Percentiles rank a stretch among this genome's conserved stretches.
Evolutionary conservation across 2,113 vertebrate species (phyloP).

Genomic region (Thomomys bottae): DNA sequence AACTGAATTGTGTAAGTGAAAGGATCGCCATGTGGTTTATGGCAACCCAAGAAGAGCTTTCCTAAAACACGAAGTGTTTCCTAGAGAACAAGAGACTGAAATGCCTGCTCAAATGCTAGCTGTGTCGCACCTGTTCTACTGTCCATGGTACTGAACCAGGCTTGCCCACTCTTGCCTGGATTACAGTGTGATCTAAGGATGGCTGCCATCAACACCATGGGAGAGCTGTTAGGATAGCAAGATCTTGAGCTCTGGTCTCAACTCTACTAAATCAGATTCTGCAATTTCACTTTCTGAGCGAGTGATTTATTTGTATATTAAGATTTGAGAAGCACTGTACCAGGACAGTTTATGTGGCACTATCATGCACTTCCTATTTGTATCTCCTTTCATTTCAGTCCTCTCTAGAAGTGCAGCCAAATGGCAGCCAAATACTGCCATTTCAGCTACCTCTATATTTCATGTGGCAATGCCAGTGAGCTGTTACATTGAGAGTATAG

Average conservation of each 20-base stretch:
- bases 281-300: not conserved
- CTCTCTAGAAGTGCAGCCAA: not conserved
- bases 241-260: not conserved
- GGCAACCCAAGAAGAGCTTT: not conserved
- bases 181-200: not conserved
- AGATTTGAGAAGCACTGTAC: not conserved
- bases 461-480: not conserved
- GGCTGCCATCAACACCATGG: not conserved
- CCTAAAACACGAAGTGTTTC: not conserved
- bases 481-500: not conserved
- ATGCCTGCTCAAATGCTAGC: not conserved
- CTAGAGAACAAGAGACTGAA: not conserved
- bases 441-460: not conserved
- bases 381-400: not conserved
- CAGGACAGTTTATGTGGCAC: not conserved
- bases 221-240: not conserved
- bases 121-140: not conserved
- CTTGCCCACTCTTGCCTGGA: rapidly evolving
- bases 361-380: not conserved
- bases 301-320: not conserved
- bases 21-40: not conserved
- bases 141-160: slow-evolving; percentile 73
- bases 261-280: not conserved
- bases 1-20: not conserved
- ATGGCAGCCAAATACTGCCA: not conserved